phyloP scores from a whole-genome alignment of 2,888 invertebrate species.

The Entomobrya proxima region DNA sequence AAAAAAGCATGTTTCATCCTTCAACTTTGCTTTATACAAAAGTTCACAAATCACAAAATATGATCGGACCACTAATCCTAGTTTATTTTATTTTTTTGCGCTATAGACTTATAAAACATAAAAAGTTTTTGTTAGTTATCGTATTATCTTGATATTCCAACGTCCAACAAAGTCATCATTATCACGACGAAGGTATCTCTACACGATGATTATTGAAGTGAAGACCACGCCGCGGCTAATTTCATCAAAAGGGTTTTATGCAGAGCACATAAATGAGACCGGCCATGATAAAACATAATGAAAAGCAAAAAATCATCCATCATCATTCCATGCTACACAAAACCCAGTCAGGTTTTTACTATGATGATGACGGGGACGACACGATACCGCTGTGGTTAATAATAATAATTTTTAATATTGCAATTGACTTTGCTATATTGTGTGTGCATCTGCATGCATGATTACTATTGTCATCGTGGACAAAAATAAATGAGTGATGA shows the following conservation, averaged over 20 bases:
- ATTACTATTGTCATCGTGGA: slow-evolving; percentile 30
- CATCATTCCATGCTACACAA: neutral
- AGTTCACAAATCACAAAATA: too few species aligned
- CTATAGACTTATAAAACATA: too few species aligned
- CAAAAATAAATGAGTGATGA: slow-evolving; percentile 52
- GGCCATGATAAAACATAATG: neutral
- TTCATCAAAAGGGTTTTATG: slow-evolving; percentile 47
- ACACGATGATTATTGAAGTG: neutral
- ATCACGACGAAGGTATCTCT: neutral
- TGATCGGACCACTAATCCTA: too few species aligned
- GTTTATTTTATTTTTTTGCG: too few species aligned
- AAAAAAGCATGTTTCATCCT: too few species aligned
- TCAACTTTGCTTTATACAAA: too few species aligned
- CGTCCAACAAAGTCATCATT: neutral
- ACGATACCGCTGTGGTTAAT: neutral
- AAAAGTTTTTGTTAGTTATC: neutral
- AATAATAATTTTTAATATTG: slow-evolving; percentile 47
- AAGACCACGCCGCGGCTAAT: slow-evolving; percentile 33
- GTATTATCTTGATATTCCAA: neutral
- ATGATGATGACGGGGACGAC: neutral
- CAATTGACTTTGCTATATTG: slow-evolving; percentile 23
- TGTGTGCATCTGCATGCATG: slow-evolving; percentile 7
- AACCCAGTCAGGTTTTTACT: too few species aligned
- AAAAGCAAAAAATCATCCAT: slow-evolving; percentile 12
- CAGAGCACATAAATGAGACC: slow-evolving; percentile 28